Conservation (phyloP, 2,888 invertebrate genomes). For the Andrena camellia region DNA sequence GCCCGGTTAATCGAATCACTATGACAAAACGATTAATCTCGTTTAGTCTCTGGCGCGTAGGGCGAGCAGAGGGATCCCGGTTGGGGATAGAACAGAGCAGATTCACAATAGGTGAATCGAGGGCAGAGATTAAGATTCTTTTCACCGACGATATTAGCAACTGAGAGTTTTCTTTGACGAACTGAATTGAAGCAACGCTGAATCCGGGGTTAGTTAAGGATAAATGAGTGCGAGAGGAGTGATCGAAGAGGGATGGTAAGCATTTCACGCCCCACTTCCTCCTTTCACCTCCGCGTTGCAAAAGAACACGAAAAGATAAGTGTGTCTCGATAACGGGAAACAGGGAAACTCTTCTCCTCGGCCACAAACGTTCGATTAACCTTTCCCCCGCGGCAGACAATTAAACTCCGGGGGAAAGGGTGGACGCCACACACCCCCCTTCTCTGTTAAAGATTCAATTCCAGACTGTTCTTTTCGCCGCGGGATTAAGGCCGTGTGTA, state of each 20-base stretch:
- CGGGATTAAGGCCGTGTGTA: constrained; percentile 69
- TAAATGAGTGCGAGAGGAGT: too few species aligned
- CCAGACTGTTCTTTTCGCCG: constrained; percentile 48
- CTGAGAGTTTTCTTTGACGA: too few species aligned
- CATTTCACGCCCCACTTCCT: neutral
- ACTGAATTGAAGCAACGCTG: too few species aligned
- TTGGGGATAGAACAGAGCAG: neutral
- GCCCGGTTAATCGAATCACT: constrained; percentile 69
- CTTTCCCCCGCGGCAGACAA: constrained; percentile 27
- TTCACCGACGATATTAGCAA: too few species aligned
- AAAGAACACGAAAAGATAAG: neutral
- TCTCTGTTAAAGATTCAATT: constrained; percentile 51
- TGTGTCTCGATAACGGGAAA: neutral
- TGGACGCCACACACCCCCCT: neutral
- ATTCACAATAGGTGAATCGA: neutral
- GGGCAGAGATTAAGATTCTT: neutral
- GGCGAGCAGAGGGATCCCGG: neutral
- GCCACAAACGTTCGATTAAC: constrained; percentile 29
- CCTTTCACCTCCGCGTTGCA: neutral
- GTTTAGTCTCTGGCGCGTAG: constrained; percentile 49
- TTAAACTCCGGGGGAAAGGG: constrained; percentile 37
- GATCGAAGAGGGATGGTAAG: too few species aligned
- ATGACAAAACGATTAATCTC: constrained; percentile 74
- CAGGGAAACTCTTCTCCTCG: constrained; percentile 17
- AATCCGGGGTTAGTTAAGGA: too few species aligned